A percentile compares a stretch with the other conserved stretches of the same genome.
These are phyloP conservation scores for Apodemus agrarius DNA, from an alignment of 2,797 vertebrate genomes.

Conservation along the genomic window DNA sequence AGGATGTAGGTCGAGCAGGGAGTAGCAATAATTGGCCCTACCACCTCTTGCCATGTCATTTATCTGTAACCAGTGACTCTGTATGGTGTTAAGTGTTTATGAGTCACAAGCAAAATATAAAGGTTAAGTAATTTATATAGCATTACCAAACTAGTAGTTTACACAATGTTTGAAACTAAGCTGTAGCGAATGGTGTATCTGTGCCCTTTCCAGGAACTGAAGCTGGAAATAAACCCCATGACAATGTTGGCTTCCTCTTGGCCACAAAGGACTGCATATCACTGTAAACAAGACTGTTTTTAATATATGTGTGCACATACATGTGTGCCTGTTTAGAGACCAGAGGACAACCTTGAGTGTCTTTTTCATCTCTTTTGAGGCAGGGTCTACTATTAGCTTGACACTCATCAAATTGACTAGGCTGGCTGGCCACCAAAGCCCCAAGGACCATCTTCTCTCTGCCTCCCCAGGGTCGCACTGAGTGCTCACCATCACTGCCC, in stretches of 20 bases:
- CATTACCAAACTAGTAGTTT: background rate
- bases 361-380: background rate
- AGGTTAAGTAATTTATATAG: slow-evolving; percentile 24
- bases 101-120: slow-evolving; percentile 37
- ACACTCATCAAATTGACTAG: background rate
- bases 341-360: background rate
- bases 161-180: slow-evolving; percentile 29
- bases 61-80: slow-evolving; percentile 3
- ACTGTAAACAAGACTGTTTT: background rate
- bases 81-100: background rate
- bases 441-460: background rate
- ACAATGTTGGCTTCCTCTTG: slow-evolving; percentile 48
- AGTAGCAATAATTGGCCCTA: background rate
- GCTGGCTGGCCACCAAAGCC: background rate
- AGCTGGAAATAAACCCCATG: slow-evolving; percentile 51
- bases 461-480: background rate
- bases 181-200: background rate
- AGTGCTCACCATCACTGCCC: background rate
- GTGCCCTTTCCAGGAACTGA: slow-evolving; percentile 34
- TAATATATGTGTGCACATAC: background rate
- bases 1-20: slow-evolving; percentile 12
- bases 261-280: background rate
- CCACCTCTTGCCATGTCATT: slow-evolving; percentile 39
- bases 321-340: background rate
- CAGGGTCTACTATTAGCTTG: background rate